Base-by-base conservation (phyloP, 2,113 vertebrate genomes). In the Trichechus manatus region DNA sequence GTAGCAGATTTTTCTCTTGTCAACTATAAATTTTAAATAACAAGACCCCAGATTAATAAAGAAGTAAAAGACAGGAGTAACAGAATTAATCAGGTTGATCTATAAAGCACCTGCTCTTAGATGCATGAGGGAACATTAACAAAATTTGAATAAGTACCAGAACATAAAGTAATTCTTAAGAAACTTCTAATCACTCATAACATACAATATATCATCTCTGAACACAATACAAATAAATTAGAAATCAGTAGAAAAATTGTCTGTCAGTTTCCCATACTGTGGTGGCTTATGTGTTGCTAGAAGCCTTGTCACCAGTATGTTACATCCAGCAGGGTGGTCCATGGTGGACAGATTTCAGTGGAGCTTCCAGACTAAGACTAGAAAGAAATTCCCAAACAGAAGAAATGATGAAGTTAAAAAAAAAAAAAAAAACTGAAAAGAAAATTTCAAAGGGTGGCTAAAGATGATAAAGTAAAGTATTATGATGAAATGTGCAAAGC, bases 91-190 rank as follows among this genome's bases (percentile, higher is more conserved):
- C 47, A 91, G 10, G 42, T 29, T 29, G 33, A 81, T 29, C 25
- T 44, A 79, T 19, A 63, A 63, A 63, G 25, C 50, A 74, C 15
- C 15, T 50, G n/a, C 29, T 33, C 66, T 68, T 68, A 68, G 11
- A 66, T 29, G 33, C 29, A 17, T 5, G 59, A 80, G 5, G 5
- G 23, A 87, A 64, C 53, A 42, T 29, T 87, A 63, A 66, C 14
- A 85, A 91, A 74, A 81, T 53, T 5, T 80, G 42, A 72, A 4
- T 91, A 74, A 42, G 14, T 42, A 47, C 6, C 53, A 95, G 56
- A 53, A 39, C 23, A 93, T n/a, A 85, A 88, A 96, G 77, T 56
- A 86, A 85, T 31, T 50, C 47, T 87, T 81, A 92, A 33, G 53
- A 47, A 84, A 85, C 64, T 88, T 81, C 29, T 77, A 88, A 59